Evolutionary conservation across 2,888 invertebrate genomes (phyloP).

Genomic region (Halictus quadricinctus): DNA sequence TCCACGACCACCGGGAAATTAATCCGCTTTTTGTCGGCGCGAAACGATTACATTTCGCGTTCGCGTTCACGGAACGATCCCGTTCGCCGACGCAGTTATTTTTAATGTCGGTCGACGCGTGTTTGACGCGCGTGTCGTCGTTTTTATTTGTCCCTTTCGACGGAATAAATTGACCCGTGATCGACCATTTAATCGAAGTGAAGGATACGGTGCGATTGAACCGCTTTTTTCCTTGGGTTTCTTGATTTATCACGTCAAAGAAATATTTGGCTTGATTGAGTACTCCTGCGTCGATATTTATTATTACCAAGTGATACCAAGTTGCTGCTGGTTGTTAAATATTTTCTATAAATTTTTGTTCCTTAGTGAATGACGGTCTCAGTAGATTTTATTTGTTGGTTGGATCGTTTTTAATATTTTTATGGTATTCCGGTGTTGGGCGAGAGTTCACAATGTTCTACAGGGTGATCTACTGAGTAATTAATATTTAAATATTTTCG

Average conservation of each 20-base stretch:
- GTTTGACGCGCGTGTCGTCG: background rate
- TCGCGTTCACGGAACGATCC: background rate
- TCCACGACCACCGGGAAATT: conserved; percentile 1
- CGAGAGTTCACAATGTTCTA: too few species aligned
- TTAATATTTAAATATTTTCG: too few species aligned
- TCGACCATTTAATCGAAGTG: background rate
- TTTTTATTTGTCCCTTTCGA: background rate
- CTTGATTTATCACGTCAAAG: background rate
- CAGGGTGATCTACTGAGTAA: too few species aligned
- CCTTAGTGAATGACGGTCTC: background rate
- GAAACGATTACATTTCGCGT: background rate
- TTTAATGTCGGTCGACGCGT: background rate
- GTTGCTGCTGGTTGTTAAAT: background rate
- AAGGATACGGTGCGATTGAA: background rate
- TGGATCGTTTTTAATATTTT: too few species aligned
- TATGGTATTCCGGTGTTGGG: too few species aligned
- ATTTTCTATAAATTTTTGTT: background rate
- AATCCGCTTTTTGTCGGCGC: background rate
- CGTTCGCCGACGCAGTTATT: background rate
- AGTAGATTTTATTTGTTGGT: too few species aligned
- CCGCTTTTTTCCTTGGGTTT: background rate
- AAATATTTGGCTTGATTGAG: background rate
- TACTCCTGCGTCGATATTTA: background rate
- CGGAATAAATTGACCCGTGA: conserved; percentile 13
- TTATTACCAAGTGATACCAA: background rate